These are phyloP conservation scores for Bimastos eiseni DNA, from an alignment of 2,888 invertebrate genomes.

Conservation along the genomic window DNA sequence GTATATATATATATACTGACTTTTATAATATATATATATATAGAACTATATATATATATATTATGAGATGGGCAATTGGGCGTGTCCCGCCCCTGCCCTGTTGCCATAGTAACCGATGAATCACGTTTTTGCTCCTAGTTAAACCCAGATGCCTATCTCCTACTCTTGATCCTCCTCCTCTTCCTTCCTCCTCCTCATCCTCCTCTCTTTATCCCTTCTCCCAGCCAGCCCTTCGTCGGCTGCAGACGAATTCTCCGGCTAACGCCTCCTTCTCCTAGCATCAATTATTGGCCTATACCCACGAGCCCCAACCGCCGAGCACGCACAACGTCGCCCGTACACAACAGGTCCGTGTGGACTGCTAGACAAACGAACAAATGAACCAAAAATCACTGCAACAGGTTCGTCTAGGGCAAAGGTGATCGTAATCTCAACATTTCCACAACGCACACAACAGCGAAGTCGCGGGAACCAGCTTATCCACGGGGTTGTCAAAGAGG, in stretches of 20 bases:
- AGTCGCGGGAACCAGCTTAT: too few species aligned
- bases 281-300: not conserved
- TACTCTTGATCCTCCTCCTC: not conserved
- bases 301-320: not conserved
- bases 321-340: too few species aligned
- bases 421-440: too few species aligned
- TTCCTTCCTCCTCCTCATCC: not conserved
- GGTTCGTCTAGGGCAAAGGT: not conserved
- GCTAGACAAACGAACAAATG: not conserved
- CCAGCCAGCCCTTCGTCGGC: not conserved
- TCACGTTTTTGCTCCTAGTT: not conserved
- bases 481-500: too few species aligned
- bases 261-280: not conserved
- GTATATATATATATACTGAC: too few species aligned
- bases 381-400: not conserved
- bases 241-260: not conserved
- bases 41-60: too few species aligned
- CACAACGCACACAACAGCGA: too few species aligned
- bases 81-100: slow-evolving; percentile 1
- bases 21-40: too few species aligned
- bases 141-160: not conserved
- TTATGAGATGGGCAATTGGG: not conserved
- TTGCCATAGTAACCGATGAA: slow-evolving; percentile 2
- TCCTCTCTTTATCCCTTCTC: not conserved
- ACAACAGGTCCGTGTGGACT: not conserved